Percentiles rank a stretch among this genome's conserved stretches.
phyloP scores from a whole-genome alignment of 2,888 invertebrate species.

The Mactromeris polynyma region DNA sequence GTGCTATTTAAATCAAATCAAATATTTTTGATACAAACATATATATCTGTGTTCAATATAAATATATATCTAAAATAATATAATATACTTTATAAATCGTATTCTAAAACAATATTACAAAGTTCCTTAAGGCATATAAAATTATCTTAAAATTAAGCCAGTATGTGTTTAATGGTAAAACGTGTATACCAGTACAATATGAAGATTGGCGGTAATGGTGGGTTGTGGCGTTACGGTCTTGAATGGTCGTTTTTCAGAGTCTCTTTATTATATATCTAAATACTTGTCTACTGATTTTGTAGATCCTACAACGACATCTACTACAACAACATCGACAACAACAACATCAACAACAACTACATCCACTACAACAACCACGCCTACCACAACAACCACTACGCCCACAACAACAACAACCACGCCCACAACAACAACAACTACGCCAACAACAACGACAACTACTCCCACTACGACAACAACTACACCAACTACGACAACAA shows the following conservation, averaged over 20 bases:
- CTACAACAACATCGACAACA: constrained; percentile 41
- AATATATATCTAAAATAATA: no score
- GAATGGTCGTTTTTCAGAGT: not conserved
- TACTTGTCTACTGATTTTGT: no score
- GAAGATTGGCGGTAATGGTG: no score
- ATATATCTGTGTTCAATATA: no score
- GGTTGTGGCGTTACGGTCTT: no score
- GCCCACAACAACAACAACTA: constrained; percentile 36
- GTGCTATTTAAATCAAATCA: not conserved
- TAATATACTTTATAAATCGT: no score
- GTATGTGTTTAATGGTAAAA: no score
- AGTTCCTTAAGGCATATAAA: no score
- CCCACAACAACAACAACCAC: constrained; percentile 45
- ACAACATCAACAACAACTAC: constrained; percentile 44
- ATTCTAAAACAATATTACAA: no score
- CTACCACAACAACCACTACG: constrained; percentile 34
- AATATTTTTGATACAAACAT: no score
- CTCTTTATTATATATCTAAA: not conserved
- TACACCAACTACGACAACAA: constrained; percentile 34
- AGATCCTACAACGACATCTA: constrained; percentile 45
- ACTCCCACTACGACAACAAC: constrained; percentile 40
- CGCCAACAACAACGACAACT: constrained; percentile 37
- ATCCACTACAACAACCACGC: constrained; percentile 44
- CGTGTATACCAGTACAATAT: no score
- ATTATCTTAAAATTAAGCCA: no score